phyloP scores from a whole-genome alignment of 92 coral and sea anemone species.

The Meandrina meandrites region DNA sequence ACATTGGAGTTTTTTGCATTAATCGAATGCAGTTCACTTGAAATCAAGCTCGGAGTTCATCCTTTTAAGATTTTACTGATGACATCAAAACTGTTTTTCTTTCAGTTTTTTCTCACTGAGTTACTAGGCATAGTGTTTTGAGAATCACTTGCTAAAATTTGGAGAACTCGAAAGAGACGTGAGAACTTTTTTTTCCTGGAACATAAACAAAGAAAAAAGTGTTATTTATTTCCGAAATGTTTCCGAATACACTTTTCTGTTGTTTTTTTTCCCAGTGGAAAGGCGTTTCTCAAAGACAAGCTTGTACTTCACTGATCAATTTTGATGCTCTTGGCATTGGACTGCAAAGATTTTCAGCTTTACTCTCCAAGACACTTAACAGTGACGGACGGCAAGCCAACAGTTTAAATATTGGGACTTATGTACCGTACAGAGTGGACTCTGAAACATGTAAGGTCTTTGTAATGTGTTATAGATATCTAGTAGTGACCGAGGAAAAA shows the following conservation, averaged over 20 bases:
- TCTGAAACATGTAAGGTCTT: slow-evolving; percentile 66
- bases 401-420: slow-evolving; percentile 70
- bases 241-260: background rate
- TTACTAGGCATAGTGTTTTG: too few species aligned
- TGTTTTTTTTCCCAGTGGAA: slow-evolving; percentile 63
- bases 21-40: too few species aligned
- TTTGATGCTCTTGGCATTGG: slow-evolving; percentile 72
- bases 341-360: slow-evolving; percentile 61
- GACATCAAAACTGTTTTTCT: too few species aligned
- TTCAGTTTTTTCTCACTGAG: too few species aligned
- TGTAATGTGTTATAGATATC: background rate
- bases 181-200: background rate
- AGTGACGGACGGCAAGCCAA: slow-evolving; percentile 11
- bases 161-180: background rate
- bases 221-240: too few species aligned
- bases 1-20: too few species aligned
- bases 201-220: too few species aligned
- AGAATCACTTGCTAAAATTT: background rate
- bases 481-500: too few species aligned
- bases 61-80: too few species aligned
- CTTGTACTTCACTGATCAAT: slow-evolving; percentile 52
- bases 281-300: slow-evolving; percentile 50
- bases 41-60: too few species aligned
- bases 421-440: slow-evolving; percentile 76
- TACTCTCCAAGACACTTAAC: slow-evolving; percentile 48